phyloP scores from a whole-genome alignment of 2,113 vertebrate genomes.

The Procavia capensis region DNA sequence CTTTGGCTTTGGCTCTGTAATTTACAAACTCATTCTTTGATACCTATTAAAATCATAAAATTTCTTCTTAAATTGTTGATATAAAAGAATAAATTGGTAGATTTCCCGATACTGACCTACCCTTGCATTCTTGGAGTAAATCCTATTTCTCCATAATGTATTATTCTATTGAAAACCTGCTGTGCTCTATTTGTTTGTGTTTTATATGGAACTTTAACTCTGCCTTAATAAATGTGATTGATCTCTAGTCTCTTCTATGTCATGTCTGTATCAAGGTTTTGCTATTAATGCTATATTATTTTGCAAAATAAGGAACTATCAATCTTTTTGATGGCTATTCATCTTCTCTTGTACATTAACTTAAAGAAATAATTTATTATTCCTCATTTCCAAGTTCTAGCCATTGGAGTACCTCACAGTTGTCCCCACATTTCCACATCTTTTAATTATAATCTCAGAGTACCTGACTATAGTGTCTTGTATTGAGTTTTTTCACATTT shows the following conservation, averaged over 20 bases:
- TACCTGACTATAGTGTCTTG: background rate
- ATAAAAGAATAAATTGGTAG: background rate
- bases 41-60: constrained; percentile 4
- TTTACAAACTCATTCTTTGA: background rate
- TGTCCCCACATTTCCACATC: background rate
- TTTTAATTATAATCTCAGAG: background rate
- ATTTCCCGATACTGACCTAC: too few species aligned
- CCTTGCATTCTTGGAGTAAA: background rate
- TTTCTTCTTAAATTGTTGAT: background rate
- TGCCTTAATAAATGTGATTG: background rate
- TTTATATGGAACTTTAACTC: constrained; percentile 13
- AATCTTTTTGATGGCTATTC: background rate
- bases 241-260: background rate
- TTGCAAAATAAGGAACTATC: background rate
- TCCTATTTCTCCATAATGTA: background rate
- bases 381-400: background rate
- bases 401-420: background rate
- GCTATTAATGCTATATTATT: background rate
- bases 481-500: background rate
- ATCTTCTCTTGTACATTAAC: constrained; percentile 5
- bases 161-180: background rate
- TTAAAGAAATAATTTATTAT: background rate
- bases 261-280: background rate
- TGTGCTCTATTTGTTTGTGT: background rate
- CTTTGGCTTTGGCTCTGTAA: too few species aligned